Evolutionary conservation across 2,888 invertebrate species (phyloP).

Genomic region (Lobophora halterata): DNA sequence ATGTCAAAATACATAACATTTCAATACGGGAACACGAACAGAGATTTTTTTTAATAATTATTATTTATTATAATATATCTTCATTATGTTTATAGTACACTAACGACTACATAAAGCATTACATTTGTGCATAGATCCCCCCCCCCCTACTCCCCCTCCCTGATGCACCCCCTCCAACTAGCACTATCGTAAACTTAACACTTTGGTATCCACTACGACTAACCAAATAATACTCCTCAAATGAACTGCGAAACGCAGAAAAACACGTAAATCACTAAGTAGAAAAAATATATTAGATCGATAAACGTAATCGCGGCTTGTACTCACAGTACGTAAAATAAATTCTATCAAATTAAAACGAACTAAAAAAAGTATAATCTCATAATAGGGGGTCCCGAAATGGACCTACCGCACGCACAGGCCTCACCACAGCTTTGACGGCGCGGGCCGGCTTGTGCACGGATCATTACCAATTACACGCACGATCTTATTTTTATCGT

Average conservation of each 20-base stretch:
- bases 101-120: constrained; percentile 74
- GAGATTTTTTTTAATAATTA: constrained; percentile 41
- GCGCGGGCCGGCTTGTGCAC: too few species aligned
- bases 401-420: too few species aligned
- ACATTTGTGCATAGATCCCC: constrained; percentile 58
- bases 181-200: constrained; percentile 47
- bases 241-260: constrained; percentile 35
- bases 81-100: constrained; percentile 47
- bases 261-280: constrained; percentile 8
- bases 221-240: constrained; percentile 48
- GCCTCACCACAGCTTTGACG: too few species aligned
- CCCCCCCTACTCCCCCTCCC: constrained; percentile 28
- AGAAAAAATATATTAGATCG: constrained; percentile 10
- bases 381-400: constrained; percentile 23
- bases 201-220: constrained; percentile 53
- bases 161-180: constrained; percentile 27
- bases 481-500: too few species aligned
- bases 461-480: too few species aligned
- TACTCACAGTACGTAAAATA: constrained; percentile 32
- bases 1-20: constrained; percentile 43
- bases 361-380: constrained; percentile 29
- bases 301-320: constrained; percentile 19
- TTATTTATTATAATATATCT: constrained; percentile 41
- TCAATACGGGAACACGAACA: constrained; percentile 57
- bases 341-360: constrained; percentile 19